Percentiles rank a stretch among this genome's conserved stretches.
Conservation (phyloP, 2,888 invertebrate genomes). For the Byasa hedistus region DNA sequence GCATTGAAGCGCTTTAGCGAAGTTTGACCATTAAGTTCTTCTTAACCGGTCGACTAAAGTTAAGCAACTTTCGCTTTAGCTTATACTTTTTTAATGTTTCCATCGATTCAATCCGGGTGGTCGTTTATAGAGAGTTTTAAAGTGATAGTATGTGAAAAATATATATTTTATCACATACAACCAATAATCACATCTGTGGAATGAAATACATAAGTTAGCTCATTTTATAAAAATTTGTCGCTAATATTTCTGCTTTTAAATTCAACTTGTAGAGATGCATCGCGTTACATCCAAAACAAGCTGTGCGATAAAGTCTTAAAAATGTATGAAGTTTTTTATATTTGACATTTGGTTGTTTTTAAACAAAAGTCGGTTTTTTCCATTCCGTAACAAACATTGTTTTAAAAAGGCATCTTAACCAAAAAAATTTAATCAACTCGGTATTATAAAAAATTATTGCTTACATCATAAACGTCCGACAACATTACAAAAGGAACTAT, state of each 20-base stretch:
- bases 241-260: too few species aligned
- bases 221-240: too few species aligned
- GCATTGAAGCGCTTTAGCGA: neutral
- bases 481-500: conserved; percentile 1
- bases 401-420: neutral
- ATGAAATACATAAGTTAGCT: too few species aligned
- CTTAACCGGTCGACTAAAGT: conserved; percentile 1
- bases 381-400: neutral
- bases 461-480: conserved; percentile 7
- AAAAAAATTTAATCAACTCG: neutral
- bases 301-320: too few species aligned
- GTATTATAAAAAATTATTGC: neutral
- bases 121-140: neutral
- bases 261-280: too few species aligned
- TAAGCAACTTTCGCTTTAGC: neutral
- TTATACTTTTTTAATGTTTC: neutral
- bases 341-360: neutral
- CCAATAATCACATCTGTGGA: too few species aligned
- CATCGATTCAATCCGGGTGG: neutral
- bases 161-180: too few species aligned
- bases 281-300: too few species aligned
- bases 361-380: neutral
- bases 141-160: too few species aligned
- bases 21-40: neutral
- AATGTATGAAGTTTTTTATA: too few species aligned